phyloP scores from a whole-genome alignment of 2,888 invertebrate genomes.

The Ichneumon xanthorius region DNA sequence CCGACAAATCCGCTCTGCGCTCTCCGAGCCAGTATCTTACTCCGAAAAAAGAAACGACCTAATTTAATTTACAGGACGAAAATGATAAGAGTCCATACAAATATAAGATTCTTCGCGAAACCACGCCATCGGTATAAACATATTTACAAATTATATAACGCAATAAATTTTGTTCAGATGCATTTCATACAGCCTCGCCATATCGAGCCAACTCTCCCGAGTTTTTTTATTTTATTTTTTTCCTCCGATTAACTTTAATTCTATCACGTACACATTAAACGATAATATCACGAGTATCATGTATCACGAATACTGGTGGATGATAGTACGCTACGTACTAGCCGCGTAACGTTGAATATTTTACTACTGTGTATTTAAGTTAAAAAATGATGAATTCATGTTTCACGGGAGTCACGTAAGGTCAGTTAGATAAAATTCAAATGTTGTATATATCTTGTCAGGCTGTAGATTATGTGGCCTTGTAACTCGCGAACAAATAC shows the following conservation, averaged over 20 bases:
- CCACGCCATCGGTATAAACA: conserved; percentile 71
- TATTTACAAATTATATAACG: conserved; percentile 74
- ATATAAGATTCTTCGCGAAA: conserved; percentile 36
- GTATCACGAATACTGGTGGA: conserved; percentile 48
- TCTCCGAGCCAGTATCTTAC: background rate
- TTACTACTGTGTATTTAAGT: background rate
- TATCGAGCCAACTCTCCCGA: background rate
- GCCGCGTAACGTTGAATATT: conserved; percentile 14
- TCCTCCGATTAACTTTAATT: background rate
- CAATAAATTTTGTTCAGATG: conserved; percentile 56
- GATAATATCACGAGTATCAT: conserved; percentile 54
- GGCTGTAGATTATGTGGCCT: conserved; percentile 4
- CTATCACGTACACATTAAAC: conserved; percentile 46
- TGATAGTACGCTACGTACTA: conserved; percentile 21
- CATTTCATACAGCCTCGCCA: background rate
- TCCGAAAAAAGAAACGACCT: background rate
- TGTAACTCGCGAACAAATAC: conserved; percentile 1
- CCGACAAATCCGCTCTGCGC: background rate
- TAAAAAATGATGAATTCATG: background rate
- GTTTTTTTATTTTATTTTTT: background rate
- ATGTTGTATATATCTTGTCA: conserved; percentile 17
- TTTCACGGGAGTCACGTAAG: background rate
- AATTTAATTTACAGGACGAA: background rate
- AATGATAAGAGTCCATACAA: conserved; percentile 9
- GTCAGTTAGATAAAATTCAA: background rate